Percentiles rank a stretch among this genome's conserved stretches.
Conservation (phyloP, 2,797 vertebrate species). For the Lutjanus campechanus region DNA sequence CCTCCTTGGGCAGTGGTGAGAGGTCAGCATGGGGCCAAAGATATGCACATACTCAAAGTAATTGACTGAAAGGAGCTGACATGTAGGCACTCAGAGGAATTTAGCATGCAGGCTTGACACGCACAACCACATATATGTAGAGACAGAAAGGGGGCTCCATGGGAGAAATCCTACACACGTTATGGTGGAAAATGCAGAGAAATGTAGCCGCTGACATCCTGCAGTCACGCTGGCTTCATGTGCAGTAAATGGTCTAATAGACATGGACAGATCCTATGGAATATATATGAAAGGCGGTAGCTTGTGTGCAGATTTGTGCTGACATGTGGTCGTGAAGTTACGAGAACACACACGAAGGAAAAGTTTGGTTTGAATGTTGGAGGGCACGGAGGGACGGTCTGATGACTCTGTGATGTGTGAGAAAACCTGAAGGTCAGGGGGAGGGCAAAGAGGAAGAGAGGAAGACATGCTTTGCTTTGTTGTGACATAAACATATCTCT, state of each 20-base stretch:
- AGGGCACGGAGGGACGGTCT: neutral
- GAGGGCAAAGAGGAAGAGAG: neutral
- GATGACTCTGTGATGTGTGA: neutral
- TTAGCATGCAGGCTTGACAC: constrained; percentile 47
- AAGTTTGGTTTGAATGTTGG: constrained; percentile 7
- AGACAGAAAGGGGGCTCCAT: constrained; percentile 46
- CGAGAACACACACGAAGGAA: neutral
- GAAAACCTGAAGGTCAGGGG: neutral
- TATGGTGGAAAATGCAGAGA: constrained; percentile 23
- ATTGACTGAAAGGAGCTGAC: constrained; percentile 59
- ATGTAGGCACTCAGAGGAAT: constrained; percentile 57
- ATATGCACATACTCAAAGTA: constrained; percentile 41
- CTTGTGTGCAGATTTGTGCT: constrained; percentile 30
- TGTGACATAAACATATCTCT: neutral
- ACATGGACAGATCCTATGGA: constrained; percentile 57
- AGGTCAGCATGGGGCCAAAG: constrained; percentile 33
- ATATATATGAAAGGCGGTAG: constrained; percentile 32
- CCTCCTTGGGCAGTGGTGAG: constrained; percentile 12
- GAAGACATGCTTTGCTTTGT: neutral
- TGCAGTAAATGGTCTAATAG: neutral
- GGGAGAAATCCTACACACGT: constrained; percentile 19
- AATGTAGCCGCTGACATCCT: constrained; percentile 27
- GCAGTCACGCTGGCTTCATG: constrained; percentile 2
- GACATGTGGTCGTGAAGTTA: constrained; percentile 19
- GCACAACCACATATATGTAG: constrained; percentile 45